Conservation (phyloP, 2,797 vertebrate genomes). For the Sebastes kiyomatsui region DNA sequence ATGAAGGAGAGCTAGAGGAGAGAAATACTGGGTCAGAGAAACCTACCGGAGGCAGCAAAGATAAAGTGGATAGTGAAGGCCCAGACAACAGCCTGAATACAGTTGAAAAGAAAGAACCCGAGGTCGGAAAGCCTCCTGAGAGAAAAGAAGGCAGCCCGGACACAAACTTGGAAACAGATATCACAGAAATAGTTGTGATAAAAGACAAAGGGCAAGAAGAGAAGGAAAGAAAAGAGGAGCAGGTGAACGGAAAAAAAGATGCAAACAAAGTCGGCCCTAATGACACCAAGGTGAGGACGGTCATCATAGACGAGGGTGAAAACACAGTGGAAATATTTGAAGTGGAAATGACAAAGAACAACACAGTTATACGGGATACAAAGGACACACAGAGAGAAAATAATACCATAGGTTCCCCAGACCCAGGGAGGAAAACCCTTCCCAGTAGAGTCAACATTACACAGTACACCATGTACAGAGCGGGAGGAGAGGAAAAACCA, state of each 20-base stretch:
- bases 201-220: slow-evolving; percentile 73
- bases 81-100: slow-evolving; percentile 69
- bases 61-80: slow-evolving; percentile 57
- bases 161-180: slow-evolving; percentile 38
- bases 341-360: slow-evolving; percentile 55
- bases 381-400: slow-evolving; percentile 55
- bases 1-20: slow-evolving; percentile 49
- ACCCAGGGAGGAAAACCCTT: slow-evolving; percentile 25
- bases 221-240: slow-evolving; percentile 71
- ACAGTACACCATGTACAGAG: slow-evolving; percentile 66
- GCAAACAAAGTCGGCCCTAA: slow-evolving; percentile 70
- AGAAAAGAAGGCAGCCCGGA: slow-evolving; percentile 46
- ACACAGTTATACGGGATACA: slow-evolving; percentile 42
- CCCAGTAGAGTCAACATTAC: slow-evolving; percentile 61
- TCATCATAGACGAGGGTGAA: slow-evolving; percentile 48
- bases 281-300: slow-evolving; percentile 71
- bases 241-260: slow-evolving; percentile 71
- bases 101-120: slow-evolving; percentile 59
- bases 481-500: slow-evolving; percentile 41
- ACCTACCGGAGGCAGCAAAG: slow-evolving; percentile 41
- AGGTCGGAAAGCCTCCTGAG: slow-evolving; percentile 37
- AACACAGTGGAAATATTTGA: slow-evolving; percentile 70
- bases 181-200: slow-evolving; percentile 55
- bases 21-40: slow-evolving; percentile 47
- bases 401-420: slow-evolving; percentile 36